Conservation (phyloP, 2,797 vertebrate species). For the Megalops cyprinoides region DNA sequence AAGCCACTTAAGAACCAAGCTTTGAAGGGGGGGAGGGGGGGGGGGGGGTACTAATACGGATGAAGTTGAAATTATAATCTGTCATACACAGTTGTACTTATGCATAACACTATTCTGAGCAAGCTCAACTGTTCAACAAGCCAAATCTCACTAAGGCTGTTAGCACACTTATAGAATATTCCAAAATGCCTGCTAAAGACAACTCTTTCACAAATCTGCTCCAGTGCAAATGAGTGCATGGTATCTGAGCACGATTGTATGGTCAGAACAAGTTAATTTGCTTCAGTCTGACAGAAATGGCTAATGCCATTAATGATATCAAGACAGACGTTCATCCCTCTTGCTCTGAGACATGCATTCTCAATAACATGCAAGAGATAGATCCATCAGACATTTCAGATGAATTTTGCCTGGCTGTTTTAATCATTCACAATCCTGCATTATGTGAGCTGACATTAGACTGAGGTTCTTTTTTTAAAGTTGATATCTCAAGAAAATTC, state of each 20-base stretch:
- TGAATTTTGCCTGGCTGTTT: not conserved
- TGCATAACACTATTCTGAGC: not conserved
- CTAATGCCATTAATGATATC: not conserved
- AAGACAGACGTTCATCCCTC: not conserved
- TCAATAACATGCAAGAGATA: not conserved
- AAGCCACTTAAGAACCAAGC: too few species aligned
- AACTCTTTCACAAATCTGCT: not conserved
- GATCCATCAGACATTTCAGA: not conserved
- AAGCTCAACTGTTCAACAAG: not conserved
- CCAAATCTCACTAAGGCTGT: not conserved
- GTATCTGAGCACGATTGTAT: too few species aligned
- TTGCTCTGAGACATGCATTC: constrained; percentile 7
- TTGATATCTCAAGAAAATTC: too few species aligned
- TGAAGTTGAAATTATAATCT: not conserved
- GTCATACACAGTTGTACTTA: not conserved
- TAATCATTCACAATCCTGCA: not conserved
- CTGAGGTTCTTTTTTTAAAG: too few species aligned
- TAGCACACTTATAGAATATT: not conserved
- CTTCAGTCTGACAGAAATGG: not conserved
- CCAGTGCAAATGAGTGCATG: not conserved
- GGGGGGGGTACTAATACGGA: too few species aligned
- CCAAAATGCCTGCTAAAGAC: not conserved
- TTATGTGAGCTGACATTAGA: not conserved
- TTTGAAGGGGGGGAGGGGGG: not conserved
- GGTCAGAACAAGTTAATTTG: not conserved